Evolutionary conservation across 2,113 vertebrate genomes (phyloP).

Genomic region (Tangachromis dhanisi): DNA sequence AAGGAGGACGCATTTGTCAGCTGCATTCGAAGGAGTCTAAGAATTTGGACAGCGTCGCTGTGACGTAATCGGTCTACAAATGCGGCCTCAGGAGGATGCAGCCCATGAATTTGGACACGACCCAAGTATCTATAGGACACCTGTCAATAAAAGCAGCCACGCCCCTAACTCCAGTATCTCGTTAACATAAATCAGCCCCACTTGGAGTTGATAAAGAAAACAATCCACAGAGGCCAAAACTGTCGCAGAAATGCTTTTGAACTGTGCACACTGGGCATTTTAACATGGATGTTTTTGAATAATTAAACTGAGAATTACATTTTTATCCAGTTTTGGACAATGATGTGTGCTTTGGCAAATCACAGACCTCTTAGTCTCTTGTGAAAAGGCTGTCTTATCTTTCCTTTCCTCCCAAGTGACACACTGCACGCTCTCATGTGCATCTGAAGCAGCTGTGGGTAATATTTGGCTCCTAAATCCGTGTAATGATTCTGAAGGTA

Average conservation of each 20-base stretch:
- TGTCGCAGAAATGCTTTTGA: background rate
- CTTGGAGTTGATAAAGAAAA: background rate
- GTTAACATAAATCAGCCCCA: background rate
- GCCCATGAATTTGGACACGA: too few species aligned
- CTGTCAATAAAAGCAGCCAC: background rate
- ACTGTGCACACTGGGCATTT: background rate
- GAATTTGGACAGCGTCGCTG: too few species aligned
- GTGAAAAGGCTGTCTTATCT: background rate
- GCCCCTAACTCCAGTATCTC: background rate
- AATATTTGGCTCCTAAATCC: background rate
- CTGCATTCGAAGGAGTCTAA: too few species aligned
- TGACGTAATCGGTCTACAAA: too few species aligned
- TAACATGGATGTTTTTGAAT: background rate
- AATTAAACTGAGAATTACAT: background rate
- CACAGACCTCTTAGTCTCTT: background rate
- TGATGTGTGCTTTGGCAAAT: background rate
- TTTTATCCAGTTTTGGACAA: background rate
- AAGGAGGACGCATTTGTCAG: too few species aligned
- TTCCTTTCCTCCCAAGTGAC: background rate
- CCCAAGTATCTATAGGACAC: background rate
- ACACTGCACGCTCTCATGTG: accelerated
- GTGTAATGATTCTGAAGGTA: background rate
- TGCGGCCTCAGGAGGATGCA: accelerated
- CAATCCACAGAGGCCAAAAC: background rate
- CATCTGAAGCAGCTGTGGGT: background rate